Conservation (phyloP, 2,888 invertebrate species). For the Fragum sueziense region DNA sequence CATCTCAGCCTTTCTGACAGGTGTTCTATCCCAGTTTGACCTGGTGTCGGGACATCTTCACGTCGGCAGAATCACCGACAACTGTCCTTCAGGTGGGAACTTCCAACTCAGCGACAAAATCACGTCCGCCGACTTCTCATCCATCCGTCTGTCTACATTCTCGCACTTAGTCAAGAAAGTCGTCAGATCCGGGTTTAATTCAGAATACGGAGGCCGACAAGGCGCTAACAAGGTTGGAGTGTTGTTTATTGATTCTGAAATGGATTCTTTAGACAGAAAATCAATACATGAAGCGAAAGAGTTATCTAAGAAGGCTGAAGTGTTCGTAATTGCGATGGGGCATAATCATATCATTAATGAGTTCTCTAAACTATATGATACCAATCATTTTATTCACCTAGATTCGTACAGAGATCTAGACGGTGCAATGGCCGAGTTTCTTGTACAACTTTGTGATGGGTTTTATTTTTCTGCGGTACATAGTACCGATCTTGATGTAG, state of each 20-base stretch:
- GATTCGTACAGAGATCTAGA: conserved; percentile 40
- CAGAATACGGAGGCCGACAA: conserved; percentile 53
- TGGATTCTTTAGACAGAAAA: conserved; percentile 41
- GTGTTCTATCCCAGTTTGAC: conserved; percentile 43
- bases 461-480: background rate
- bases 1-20: conserved; percentile 56
- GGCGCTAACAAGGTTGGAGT: conserved; percentile 52
- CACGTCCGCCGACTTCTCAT: conserved; percentile 44
- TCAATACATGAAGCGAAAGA: conserved; percentile 39
- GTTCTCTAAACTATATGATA: conserved; percentile 30
- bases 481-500: background rate
- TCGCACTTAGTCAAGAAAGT: conserved; percentile 55
- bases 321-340: conserved; percentile 52
- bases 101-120: conserved; percentile 51
- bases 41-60: conserved; percentile 47
- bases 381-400: conserved; percentile 38
- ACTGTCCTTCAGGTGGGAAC: conserved; percentile 58
- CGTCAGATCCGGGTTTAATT: conserved; percentile 44
- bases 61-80: conserved; percentile 57
- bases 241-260: conserved; percentile 57
- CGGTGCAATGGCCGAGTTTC: conserved; percentile 16
- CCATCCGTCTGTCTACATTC: conserved; percentile 50
- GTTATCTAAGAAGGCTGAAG: conserved; percentile 29
- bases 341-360: conserved; percentile 33
- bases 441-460: conserved; percentile 44